Conservation (phyloP, 2,888 invertebrate genomes). For the Spialia ferax region DNA sequence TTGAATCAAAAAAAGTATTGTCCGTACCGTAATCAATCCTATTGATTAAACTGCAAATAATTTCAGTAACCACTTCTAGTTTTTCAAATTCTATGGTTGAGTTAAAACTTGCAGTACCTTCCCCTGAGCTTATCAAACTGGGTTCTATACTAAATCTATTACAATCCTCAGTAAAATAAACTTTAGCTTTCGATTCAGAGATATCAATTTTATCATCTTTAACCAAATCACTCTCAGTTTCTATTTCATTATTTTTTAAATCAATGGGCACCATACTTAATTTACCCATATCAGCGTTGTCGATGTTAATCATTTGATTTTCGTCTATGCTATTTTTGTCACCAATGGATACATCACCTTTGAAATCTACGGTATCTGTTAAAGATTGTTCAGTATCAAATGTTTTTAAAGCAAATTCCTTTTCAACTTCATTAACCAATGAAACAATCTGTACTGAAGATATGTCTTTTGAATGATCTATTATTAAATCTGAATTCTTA, state of each 20-base stretch:
- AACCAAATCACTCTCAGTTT: background rate
- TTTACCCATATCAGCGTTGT: background rate
- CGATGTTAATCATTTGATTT: background rate
- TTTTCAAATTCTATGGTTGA: conserved; percentile 79
- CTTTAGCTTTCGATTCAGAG: conserved; percentile 42
- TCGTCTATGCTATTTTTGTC: background rate
- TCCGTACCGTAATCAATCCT: conserved; percentile 55
- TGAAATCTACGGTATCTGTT: background rate
- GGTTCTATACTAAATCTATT: conserved; percentile 42
- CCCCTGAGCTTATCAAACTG: conserved; percentile 13
- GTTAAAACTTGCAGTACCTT: conserved; percentile 65
- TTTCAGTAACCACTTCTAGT: conserved; percentile 68
- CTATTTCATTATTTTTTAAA: background rate
- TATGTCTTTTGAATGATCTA: conserved; percentile 24
- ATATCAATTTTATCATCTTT: background rate
- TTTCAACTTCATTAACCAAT: background rate
- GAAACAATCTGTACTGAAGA: conserved; percentile 15
- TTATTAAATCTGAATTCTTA: conserved; percentile 5
- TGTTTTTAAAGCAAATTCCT: background rate
- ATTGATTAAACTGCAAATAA: conserved; percentile 61
- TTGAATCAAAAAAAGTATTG: conserved; percentile 23
- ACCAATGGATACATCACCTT: background rate
- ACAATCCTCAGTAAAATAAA: background rate
- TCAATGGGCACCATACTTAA: background rate
- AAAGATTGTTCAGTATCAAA: background rate